A percentile compares a stretch with the other conserved stretches of the same genome.
Evolutionary conservation across 2,113 vertebrate species (phyloP).

Genomic region (Chascanopsetta lugubris): DNA sequence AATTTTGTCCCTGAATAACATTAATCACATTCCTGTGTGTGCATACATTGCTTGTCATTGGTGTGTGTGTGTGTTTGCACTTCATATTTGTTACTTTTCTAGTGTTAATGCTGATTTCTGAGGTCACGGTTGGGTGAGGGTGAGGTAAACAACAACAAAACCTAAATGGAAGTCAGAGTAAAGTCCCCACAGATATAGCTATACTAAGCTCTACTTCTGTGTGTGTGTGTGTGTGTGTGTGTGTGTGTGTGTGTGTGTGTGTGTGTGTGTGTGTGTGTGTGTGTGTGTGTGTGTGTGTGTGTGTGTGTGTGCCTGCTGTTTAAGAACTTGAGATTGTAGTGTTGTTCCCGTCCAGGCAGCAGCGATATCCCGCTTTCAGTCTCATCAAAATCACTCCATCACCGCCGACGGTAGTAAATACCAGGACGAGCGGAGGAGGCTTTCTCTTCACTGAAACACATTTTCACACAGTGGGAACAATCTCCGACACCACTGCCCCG

Average conservation of each 20-base stretch:
- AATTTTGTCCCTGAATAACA: slow-evolving; percentile 17
- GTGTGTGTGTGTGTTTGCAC: not conserved
- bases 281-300: too few relatives aligned
- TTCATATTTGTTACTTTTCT: not conserved
- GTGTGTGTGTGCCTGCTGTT: slow-evolving; percentile 1
- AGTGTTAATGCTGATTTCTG: too few relatives aligned
- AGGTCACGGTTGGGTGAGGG: too few relatives aligned
- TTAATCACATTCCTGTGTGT: slow-evolving; percentile 31
- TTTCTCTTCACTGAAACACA: slow-evolving; percentile 54
- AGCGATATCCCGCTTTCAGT: slow-evolving; percentile 25
- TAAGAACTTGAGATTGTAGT: slow-evolving; percentile 39
- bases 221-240: too few relatives aligned
- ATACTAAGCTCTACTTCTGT: too few relatives aligned
- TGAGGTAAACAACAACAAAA: too few relatives aligned
- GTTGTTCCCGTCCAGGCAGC: slow-evolving; percentile 43
- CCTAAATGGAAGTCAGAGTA: too few relatives aligned
- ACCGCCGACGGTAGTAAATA: slow-evolving; percentile 54
- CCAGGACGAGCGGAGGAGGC: slow-evolving; percentile 43
- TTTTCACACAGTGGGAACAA: slow-evolving; percentile 65
- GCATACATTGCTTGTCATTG: too few relatives aligned
- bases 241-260: too few relatives aligned
- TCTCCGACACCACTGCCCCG: slow-evolving; percentile 48
- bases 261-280: not conserved
- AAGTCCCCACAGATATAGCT: too few relatives aligned
- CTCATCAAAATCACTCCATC: slow-evolving; percentile 58